Evolutionary conservation across 2,113 vertebrate genomes (phyloP), one percentile per base, ranked within the genome.

Genomic region (Otis tarda): DNA sequence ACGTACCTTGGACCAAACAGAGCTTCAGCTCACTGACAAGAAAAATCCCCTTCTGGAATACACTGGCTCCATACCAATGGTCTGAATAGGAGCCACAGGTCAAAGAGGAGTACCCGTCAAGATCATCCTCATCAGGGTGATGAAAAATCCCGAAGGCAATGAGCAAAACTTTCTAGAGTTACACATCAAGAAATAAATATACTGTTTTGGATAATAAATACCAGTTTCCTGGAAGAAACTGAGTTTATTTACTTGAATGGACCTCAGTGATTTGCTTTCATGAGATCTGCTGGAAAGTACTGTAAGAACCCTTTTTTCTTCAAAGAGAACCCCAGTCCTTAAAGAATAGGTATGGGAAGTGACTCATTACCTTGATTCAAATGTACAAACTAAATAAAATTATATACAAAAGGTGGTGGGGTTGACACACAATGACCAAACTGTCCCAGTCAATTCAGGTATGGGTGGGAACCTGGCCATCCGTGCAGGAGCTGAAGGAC

Each of bases 91-190:
- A 77, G 41, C 35, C 10, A 23, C 0, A 2, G 14, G 28, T 45
- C 31, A 60, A 64, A 83, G 19, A 18, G 30, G 28, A 17, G 14
- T 24, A 64, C 1, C 22, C 10, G 0, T 52, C 35, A 43, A 33
- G 23, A 45, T 20, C 37, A 35, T 15, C 12, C 20, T 55, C 47
- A 30, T 20, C 21, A 57, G 11, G 10, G 21, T 21, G 15, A 33
- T 23, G 10, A 35, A 55, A 35, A 82, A n/a, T 27, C 30, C 22
- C 3, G 1, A 0, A 52, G 31, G 14, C 47, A 86, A 55, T 1
- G 8, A 61, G 16, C 4, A 79, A 63, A 79, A 55, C 14, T 23
- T 39, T 47, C 28, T 30, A n/a, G n/a, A 59, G 25, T 52, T 63
- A 55, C 3, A 1, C 33, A 20, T 23, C 27, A 65, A 3, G 37